These are phyloP conservation scores for Ptychadena robeensis DNA, from an alignment of 2,797 vertebrate genomes.

Conservation along the genomic window DNA sequence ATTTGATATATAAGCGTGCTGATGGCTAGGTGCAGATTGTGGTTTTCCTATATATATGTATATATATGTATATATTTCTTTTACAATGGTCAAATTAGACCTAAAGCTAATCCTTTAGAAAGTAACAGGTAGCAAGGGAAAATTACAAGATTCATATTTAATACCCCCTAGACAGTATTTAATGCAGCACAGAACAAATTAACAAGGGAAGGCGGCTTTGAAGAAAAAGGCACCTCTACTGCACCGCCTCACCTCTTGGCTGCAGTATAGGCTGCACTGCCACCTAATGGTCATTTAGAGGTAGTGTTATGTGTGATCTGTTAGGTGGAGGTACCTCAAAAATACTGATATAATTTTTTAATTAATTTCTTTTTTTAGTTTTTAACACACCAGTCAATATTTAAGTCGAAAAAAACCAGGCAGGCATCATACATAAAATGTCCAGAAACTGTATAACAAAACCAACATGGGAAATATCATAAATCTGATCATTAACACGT, in stretches of 20 bases:
- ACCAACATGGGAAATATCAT: background rate
- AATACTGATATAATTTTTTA: background rate
- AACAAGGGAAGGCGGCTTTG: conserved; percentile 63
- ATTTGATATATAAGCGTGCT: conserved; percentile 5
- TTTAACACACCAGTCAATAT: too few species aligned
- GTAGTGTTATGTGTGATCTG: background rate
- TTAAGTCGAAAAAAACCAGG: too few species aligned
- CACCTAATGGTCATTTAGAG: conserved; percentile 70
- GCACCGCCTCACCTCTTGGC: conserved; percentile 45
- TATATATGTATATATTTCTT: background rate
- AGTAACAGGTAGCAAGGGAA: conserved; percentile 67
- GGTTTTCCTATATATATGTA: background rate
- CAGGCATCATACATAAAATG: background rate
- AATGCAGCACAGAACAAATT: conserved; percentile 66
- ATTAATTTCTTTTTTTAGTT: background rate
- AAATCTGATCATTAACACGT: background rate
- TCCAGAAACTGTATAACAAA: background rate
- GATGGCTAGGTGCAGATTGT: conserved; percentile 1
- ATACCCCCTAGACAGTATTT: conserved; percentile 72
- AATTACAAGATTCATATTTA: conserved; percentile 72
- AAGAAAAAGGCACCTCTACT: conserved; percentile 58
- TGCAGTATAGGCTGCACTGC: conserved; percentile 69
- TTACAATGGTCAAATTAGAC: conserved; percentile 40
- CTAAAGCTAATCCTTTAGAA: conserved; percentile 68
- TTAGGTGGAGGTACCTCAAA: background rate